A percentile compares a stretch with the other conserved stretches of the same genome.
Conservation (phyloP, 2,888 invertebrate genomes). For the Apamea crenata region DNA sequence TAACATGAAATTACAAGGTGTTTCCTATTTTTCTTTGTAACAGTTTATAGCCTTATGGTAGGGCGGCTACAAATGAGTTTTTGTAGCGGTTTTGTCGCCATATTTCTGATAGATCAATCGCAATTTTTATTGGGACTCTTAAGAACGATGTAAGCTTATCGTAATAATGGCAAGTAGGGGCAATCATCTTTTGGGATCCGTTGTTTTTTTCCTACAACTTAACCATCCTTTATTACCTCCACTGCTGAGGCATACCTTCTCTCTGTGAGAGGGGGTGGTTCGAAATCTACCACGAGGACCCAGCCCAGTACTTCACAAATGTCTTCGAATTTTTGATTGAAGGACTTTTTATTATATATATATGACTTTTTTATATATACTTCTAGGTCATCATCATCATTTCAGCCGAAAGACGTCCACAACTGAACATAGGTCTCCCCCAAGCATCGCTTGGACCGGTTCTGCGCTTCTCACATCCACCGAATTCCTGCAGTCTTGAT, state of each 20-base stretch:
- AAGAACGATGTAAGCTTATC: neutral
- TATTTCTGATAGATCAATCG: neutral
- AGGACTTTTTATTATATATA: too few relatives aligned
- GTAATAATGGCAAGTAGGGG: neutral
- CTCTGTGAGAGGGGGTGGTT: neutral
- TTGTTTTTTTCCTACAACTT: neutral
- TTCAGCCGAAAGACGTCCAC: too few relatives aligned
- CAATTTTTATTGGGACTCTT: neutral
- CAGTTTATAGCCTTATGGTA: slow-evolving; percentile 7
- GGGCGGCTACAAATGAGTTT: slow-evolving; percentile 9
- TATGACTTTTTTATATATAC: too few relatives aligned
- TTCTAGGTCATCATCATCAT: too few relatives aligned
- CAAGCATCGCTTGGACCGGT: too few relatives aligned
- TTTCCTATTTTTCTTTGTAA: slow-evolving; percentile 55
- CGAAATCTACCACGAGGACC: too few relatives aligned
- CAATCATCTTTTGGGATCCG: neutral
- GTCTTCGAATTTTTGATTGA: neutral
- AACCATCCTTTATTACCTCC: neutral
- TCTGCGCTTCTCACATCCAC: too few relatives aligned
- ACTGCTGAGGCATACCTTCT: too few relatives aligned
- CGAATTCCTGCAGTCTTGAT: too few relatives aligned
- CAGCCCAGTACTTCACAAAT: too few relatives aligned
- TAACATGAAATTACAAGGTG: slow-evolving; percentile 52
- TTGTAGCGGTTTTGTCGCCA: neutral
- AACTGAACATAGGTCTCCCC: too few relatives aligned